A percentile compares a stretch with the other conserved stretches of the same genome.
These are phyloP conservation scores for Drosophila watanabei DNA, from an alignment of 1,140 invertebrate species.

Conservation along the genomic window DNA sequence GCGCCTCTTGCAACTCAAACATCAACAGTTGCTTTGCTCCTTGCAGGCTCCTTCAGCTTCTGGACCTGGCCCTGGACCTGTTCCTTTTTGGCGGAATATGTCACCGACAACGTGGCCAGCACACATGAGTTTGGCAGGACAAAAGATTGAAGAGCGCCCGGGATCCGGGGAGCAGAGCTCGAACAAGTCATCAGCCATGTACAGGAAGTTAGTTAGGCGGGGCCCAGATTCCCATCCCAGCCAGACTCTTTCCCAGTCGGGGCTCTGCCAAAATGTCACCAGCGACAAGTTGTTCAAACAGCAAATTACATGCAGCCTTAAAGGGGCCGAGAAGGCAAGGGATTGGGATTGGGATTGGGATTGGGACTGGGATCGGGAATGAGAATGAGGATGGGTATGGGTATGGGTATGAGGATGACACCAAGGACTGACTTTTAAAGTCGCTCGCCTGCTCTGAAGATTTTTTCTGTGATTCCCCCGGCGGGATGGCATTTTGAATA, in stretches of 20 bases:
- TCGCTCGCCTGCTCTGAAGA: constrained; percentile 18
- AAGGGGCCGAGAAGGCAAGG: constrained; percentile 1
- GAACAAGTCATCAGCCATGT: constrained; percentile 81
- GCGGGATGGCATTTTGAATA: constrained; percentile 43
- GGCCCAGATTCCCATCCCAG: constrained; percentile 30
- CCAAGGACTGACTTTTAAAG: constrained; percentile 36
- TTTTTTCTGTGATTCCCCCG: constrained; percentile 27
- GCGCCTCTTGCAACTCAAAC: constrained; percentile 29
- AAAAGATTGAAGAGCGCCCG: constrained; percentile 67
- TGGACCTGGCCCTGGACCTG: constrained; percentile 29
- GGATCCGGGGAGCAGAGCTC: constrained; percentile 18
- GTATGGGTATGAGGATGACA: too few relatives aligned
- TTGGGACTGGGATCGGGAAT: not conserved
- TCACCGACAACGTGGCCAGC: constrained; percentile 66
- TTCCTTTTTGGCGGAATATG: constrained; percentile 68
- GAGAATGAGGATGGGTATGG: too few relatives aligned
- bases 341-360: not conserved
- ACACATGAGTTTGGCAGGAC: constrained; percentile 63
- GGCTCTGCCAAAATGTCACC: constrained; percentile 74
- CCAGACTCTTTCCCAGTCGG: constrained; percentile 32
- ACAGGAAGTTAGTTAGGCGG: constrained; percentile 81
- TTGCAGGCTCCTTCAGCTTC: constrained; percentile 26
- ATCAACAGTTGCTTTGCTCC: constrained; percentile 44
- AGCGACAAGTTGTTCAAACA: constrained; percentile 72
- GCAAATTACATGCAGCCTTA: constrained; percentile 56